These are phyloP conservation scores for Dryoscopus gambensis DNA, from an alignment of 2,113 vertebrate genomes.

Conservation along the genomic window DNA sequence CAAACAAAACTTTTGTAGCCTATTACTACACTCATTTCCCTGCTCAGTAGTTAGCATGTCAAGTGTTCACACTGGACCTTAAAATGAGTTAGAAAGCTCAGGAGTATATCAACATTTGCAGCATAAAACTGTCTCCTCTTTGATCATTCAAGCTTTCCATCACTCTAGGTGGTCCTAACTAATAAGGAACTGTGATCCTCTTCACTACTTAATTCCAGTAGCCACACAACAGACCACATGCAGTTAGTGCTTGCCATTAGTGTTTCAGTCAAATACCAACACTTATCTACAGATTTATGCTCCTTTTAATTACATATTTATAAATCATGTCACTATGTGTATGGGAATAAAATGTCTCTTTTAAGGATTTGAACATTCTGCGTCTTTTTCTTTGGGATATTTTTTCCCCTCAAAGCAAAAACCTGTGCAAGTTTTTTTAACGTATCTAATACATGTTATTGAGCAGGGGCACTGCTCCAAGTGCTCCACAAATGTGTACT, in stretches of 20 bases:
- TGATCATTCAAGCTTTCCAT: slow-evolving; percentile 66
- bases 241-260: slow-evolving; percentile 24
- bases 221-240: slow-evolving; percentile 14
- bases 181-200: slow-evolving; percentile 59
- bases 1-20: background rate
- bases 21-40: background rate
- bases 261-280: background rate
- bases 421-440: background rate
- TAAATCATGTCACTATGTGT: background rate
- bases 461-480: background rate
- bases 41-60: background rate
- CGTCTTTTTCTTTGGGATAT: background rate
- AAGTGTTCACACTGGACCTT: slow-evolving; percentile 5
- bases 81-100: slow-evolving; percentile 47
- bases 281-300: background rate
- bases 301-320: slow-evolving; percentile 31
- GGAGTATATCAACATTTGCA: slow-evolving; percentile 48
- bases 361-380: background rate
- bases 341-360: background rate
- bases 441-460: background rate
- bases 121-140: slow-evolving; percentile 54
- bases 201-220: slow-evolving; percentile 41
- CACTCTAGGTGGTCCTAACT: slow-evolving; percentile 70
- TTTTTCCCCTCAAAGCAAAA: background rate
- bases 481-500: background rate